These are phyloP conservation scores for Martes martes DNA, from an alignment of 2,113 vertebrate species.

Conservation along the genomic window DNA sequence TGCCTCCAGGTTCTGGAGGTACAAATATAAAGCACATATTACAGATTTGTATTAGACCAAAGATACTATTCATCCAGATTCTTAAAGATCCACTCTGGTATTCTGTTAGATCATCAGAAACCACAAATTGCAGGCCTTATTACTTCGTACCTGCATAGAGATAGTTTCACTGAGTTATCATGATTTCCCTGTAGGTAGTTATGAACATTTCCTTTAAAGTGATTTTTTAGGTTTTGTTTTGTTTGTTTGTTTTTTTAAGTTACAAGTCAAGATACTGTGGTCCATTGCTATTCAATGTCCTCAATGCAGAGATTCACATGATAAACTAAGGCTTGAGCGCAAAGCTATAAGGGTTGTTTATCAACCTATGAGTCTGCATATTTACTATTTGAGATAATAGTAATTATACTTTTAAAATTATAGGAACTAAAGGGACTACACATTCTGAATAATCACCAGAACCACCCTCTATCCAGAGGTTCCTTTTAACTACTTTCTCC, in stretches of 20 bases:
- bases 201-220: background rate
- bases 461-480: background rate
- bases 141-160: background rate
- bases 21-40: background rate
- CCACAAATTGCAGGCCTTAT: background rate
- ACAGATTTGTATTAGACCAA: slow-evolving; percentile 7
- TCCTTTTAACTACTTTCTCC: background rate
- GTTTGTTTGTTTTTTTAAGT: background rate
- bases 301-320: background rate
- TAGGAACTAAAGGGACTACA: background rate
- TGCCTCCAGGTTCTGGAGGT: background rate
- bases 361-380: background rate
- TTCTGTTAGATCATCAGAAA: background rate
- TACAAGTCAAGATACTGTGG: background rate
- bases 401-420: background rate
- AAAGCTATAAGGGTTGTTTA: background rate
- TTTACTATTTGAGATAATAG: background rate
- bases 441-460: background rate
- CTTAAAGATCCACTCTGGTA: background rate
- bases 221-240: background rate
- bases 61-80: background rate
- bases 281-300: background rate
- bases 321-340: background rate
- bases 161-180: background rate
- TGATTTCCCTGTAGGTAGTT: background rate